Conservation (phyloP, 2,797 vertebrate species). For the Eptatretus atami region DNA sequence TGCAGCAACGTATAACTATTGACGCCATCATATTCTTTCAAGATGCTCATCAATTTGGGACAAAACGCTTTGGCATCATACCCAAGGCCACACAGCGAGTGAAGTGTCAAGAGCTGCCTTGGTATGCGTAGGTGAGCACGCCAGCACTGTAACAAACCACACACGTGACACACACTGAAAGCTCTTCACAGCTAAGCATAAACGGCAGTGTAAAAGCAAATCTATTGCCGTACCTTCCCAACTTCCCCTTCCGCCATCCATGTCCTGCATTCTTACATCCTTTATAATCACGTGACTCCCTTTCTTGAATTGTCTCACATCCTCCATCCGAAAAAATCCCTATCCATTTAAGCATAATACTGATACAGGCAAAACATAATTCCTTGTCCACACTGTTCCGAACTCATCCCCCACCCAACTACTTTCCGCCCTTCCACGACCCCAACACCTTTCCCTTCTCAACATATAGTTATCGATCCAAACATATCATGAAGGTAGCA, state of each 20-base stretch:
- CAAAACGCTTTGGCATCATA: conserved; percentile 11
- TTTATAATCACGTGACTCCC: not conserved
- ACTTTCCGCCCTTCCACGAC: no score
- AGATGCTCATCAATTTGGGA: no score
- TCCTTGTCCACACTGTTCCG: no score
- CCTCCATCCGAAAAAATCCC: not conserved
- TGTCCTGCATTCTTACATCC: not conserved
- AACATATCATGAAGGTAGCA: no score
- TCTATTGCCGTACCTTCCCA: not conserved
- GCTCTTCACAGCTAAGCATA: not conserved
- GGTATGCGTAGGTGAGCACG: conserved; percentile 32
- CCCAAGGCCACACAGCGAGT: conserved; percentile 28
- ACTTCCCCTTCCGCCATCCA: not conserved
- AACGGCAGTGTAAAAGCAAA: not conserved
- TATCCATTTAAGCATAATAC: no score
- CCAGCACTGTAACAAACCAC: conserved; percentile 18
- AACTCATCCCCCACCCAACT: no score
- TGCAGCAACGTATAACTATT: no score
- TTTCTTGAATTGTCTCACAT: not conserved
- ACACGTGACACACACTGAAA: not conserved
- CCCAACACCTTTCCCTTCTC: no score
- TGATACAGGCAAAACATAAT: no score
- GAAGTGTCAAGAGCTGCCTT: conserved; percentile 38
- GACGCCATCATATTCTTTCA: no score
- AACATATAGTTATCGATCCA: no score